Percentiles rank a stretch among this genome's conserved stretches.
These are phyloP conservation scores for Itoplectis maculator DNA, from an alignment of 2,888 invertebrate species.

Conservation along the genomic window DNA sequence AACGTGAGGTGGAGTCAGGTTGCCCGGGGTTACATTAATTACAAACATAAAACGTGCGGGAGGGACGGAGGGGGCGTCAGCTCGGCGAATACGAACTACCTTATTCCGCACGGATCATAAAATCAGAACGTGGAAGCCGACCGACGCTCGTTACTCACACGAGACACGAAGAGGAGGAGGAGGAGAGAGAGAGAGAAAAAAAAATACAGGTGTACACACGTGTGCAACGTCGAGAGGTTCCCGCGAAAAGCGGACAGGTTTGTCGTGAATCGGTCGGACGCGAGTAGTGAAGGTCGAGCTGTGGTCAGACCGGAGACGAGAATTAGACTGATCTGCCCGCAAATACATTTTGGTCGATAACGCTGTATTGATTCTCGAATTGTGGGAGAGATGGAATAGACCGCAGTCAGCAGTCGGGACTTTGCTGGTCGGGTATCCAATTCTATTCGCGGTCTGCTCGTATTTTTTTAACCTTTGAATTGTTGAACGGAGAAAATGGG, in stretches of 20 bases:
- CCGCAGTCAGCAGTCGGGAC: not conserved
- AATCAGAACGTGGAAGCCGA: slow-evolving; percentile 68
- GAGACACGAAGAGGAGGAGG: slow-evolving; percentile 4
- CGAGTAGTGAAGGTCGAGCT: slow-evolving; percentile 32
- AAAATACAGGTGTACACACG: not conserved
- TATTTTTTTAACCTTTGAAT: too few relatives aligned
- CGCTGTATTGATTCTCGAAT: not conserved
- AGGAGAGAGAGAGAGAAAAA: slow-evolving; percentile 28
- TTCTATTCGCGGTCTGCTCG: too few relatives aligned
- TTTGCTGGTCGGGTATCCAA: too few relatives aligned
- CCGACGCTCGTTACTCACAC: slow-evolving; percentile 59
- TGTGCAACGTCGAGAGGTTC: not conserved
- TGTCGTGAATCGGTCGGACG: not conserved
- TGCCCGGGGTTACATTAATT: slow-evolving; percentile 75
- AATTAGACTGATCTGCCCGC: not conserved
- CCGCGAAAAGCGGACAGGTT: not conserved
- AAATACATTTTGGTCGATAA: not conserved
- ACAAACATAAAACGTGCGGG: slow-evolving; percentile 72
- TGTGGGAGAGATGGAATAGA: not conserved
- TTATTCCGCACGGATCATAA: slow-evolving; percentile 74
- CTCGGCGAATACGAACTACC: slow-evolving; percentile 73
- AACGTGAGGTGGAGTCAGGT: slow-evolving; percentile 72
- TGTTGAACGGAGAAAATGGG: too few relatives aligned
- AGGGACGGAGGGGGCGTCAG: slow-evolving; percentile 30
- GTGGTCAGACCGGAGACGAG: slow-evolving; percentile 10